Evolutionary conservation across 2,113 vertebrate genomes (phyloP), one percentile per base, ranked within the genome.

Genomic region (Apteryx owenii): DNA sequence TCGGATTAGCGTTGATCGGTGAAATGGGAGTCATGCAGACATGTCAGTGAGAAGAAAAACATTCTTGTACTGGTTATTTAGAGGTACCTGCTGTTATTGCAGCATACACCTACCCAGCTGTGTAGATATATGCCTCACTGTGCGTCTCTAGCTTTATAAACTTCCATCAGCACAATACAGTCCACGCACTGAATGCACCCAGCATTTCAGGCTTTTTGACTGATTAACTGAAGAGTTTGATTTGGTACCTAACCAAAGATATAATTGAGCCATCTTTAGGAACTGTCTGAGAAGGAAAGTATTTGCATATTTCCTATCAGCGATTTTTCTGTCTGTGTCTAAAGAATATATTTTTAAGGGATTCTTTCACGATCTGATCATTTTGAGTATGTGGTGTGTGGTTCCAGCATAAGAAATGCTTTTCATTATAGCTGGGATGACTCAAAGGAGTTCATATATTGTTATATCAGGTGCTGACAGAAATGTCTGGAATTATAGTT

Each of bases 1-100:
- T 33, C 72, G 4, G 40, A 96, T 97, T 97, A 97, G 96, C 5
- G 51, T 28, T 93, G 89, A 62, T 85, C 54, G 89, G 90, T 85
- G 85, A 76, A 66, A 48, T 1, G 60, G 84, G 78, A 90, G 78
- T 73, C 7, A 1, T 5, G 21, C 9, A 14, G 89, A 28, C n/a
- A 8, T 73, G 51, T 4, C 1, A 7, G 12, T 72, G 78, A n/a
- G 70, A 58, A 54, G 62, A 78, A 50, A 84, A 48, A 69, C 0
- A 0, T 92, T 79, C 71, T 70, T 85, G 65, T 60, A 76, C 38
- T 78, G 82, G 33, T 50, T 90, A 0, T 56, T 51, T 23, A 33
- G 94, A 31, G 76, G 56, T 8, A 1, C 80, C 82, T 9, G 56
- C 93, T 95, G 93, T 54, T 79, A 12, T 2, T 38, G 65, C 36